phyloP scores from a whole-genome alignment of 2,888 invertebrate genomes.

The Dicycla oo region DNA sequence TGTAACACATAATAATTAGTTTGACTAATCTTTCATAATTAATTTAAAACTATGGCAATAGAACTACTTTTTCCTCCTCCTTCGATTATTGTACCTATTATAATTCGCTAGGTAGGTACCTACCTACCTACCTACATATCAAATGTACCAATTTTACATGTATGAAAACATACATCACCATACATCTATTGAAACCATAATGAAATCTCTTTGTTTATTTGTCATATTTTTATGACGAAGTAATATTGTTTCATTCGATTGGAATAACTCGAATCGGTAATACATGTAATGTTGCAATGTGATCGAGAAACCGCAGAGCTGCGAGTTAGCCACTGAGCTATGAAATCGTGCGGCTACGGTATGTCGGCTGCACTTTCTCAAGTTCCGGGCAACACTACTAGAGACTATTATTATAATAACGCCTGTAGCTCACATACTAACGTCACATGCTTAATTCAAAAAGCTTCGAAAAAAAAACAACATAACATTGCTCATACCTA shows the following conservation, averaged over 20 bases:
- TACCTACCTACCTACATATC: no score
- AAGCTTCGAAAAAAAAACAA: not conserved
- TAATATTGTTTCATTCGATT: conserved; percentile 45
- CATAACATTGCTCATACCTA: not conserved
- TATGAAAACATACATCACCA: no score
- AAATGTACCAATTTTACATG: not conserved
- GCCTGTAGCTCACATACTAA: conserved; percentile 24
- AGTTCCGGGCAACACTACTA: conserved; percentile 69
- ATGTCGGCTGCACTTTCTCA: conserved; percentile 87
- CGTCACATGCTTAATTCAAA: not conserved
- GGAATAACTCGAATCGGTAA: conserved; percentile 53
- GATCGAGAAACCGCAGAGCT: conserved; percentile 82
- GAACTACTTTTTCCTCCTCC: no score
- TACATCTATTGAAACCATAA: no score
- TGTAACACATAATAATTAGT: conserved; percentile 48
- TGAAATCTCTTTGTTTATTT: not conserved
- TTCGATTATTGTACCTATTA: no score
- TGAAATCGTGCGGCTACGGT: conserved; percentile 86
- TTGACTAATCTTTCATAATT: conserved; percentile 19
- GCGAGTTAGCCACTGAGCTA: conserved; percentile 84
- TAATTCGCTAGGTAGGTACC: not conserved
- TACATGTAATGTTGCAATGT: conserved; percentile 74
- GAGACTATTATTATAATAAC: conserved; percentile 46
- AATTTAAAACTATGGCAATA: not conserved
- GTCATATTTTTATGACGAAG: conserved; percentile 13